Base-by-base conservation (phyloP, 2,888 invertebrate species). In the Epistrophella euchroma region DNA sequence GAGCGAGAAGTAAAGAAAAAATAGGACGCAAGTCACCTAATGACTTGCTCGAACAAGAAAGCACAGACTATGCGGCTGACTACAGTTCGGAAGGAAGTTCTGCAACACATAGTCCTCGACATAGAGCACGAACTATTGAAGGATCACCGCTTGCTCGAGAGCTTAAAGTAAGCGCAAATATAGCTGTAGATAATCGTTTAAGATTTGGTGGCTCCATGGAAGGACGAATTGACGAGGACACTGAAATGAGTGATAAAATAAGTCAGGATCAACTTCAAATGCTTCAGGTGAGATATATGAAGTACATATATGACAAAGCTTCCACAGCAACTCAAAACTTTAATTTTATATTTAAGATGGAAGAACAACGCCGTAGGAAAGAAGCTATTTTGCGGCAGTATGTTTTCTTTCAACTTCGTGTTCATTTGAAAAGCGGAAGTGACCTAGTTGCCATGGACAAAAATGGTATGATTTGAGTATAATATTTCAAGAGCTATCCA, bases 371-470 rank as follows among this genome's bases (percentile, higher is more conserved):
- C 88, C 94, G 95, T 88, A 93, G 94, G 85, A 94, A 96, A 88
- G 97, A 97, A 92, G 94, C 96, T 87, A 95, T 95, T 70, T 93
- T 97, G 82, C 94, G 97, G 88, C 96, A 97, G 91, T 96, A 97
- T 93, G 96, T 98, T 71, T 98, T 98, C 94, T 98, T 97, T 93
- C 97, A 98, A 92, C 94, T 99, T 88, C 96, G 97, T 89, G 94
- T 98, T 89, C 97, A 98, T 93, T 94, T 99, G 88, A 96, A 96
- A 90, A 95, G 96, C 90, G 98, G 98, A 88, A 95, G 95, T 90
- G 97, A 97, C 92, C 94, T 99, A 90, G 96, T 97, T 78, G 97
- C 98, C 82, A 97, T 97, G 95, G 98, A 99, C 92, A 97, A 98
- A 93, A 97, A 97, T 93, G 98, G 98, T 98, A 93, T 88, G 89